Evolutionary conservation across 2,797 vertebrate genomes (phyloP), one percentile per base, ranked within the genome.

Genomic region (Danio jaintianensis): DNA sequence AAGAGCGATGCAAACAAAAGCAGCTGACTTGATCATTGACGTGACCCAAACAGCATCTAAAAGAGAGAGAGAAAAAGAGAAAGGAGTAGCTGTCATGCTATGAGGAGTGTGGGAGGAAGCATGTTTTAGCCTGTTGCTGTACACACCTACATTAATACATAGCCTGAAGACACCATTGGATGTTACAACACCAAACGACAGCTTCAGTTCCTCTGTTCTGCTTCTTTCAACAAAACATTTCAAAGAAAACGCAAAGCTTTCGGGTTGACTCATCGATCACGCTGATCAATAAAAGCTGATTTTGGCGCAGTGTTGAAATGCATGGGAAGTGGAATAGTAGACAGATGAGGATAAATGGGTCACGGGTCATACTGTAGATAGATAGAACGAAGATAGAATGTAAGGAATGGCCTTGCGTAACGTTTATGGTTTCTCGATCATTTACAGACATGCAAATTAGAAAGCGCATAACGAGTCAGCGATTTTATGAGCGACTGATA

Each of bases 141-240:
- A 77, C 58, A 79, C 69, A 70, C 83, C 85, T 86, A 77, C 11
- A 29, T 52, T 73, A 83, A 88, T 88, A 79, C 70, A 85, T 90
- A 83, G 88, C 91, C 90, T 36, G 81, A 68, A 90, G 92, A 78
- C 83, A 81, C 12, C 61, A 76, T 87, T 88, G 80, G 48, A 70
- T 70, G 48, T 77, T 66, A 45, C 48, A 63, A 71, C 68, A 36
- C 45, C 64, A 59, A 59, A 75, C 8, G 36, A 38, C 22, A 76
- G 75, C 61, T 72, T 82, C 59, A 47, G 7, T 63, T 72, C 29
- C n/a, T 81, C 43, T 80, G 75, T 75, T 40, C 5, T 42, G 1
- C 20, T 52, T 61, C 53, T 72, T 15, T 16, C n/a, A 16, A 5
- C 16, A 29, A 9, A 2, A n/a, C 13, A 16, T 52, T 78, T 52